Evolutionary conservation across 2,113 vertebrate species (phyloP).

Genomic region (Oncorhynchus mykiss): DNA sequence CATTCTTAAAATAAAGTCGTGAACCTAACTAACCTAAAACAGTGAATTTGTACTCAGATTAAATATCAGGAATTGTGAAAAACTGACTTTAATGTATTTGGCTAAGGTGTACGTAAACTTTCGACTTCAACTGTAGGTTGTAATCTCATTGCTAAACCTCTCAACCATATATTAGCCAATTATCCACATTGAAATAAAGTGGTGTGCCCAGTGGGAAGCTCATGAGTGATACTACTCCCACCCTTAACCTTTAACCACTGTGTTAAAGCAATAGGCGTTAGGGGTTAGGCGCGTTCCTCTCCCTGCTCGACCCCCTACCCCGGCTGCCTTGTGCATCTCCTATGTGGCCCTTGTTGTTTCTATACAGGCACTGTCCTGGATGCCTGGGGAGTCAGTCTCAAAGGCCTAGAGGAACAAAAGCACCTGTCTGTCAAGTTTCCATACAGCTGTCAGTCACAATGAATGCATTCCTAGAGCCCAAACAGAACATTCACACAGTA

Average conservation of each 20-base stretch:
- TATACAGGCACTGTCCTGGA: constrained; percentile 52
- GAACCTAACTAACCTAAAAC: too few species aligned
- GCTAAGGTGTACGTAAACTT: too few species aligned
- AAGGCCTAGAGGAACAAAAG: constrained; percentile 52
- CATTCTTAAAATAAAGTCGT: too few species aligned
- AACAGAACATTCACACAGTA: not conserved
- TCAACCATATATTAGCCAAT: too few species aligned
- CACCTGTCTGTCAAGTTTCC: constrained; percentile 63
- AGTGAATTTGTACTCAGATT: too few species aligned
- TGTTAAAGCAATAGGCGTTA: constrained; percentile 48
- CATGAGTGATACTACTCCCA: constrained; percentile 58
- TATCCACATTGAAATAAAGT: too few species aligned
- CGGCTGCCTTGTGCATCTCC: constrained; percentile 40
- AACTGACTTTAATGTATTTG: too few species aligned
- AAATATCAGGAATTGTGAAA: too few species aligned
- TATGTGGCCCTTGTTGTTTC: constrained; percentile 51
- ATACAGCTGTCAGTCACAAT: constrained; percentile 69
- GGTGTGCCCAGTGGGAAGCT: not conserved
- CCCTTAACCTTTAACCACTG: constrained; percentile 60
- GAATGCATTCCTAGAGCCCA: not conserved
- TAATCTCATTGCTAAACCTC: too few species aligned
- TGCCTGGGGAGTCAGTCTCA: constrained; percentile 51
- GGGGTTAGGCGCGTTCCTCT: constrained; percentile 41
- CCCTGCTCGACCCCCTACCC: constrained; percentile 43
- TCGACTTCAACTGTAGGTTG: too few species aligned